A percentile compares a stretch with the other conserved stretches of the same genome.
phyloP scores from a whole-genome alignment of 2,113 vertebrate species.

The Osmerus eperlanus region DNA sequence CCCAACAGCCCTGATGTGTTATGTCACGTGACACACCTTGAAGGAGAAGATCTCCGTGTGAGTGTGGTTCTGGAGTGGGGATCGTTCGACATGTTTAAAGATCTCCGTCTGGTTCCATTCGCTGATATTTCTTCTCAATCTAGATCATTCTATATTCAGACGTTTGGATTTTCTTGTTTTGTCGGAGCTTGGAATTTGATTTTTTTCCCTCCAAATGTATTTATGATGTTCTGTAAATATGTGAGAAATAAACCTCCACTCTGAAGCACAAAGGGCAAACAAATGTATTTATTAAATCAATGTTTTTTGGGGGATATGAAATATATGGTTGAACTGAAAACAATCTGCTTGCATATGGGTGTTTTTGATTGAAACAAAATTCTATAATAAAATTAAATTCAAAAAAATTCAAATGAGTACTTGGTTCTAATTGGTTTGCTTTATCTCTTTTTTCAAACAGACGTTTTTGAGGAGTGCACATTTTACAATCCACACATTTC shows the following conservation, averaged over 20 bases:
- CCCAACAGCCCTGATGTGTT: neutral
- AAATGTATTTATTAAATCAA: slow-evolving; percentile 97
- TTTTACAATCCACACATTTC: no score
- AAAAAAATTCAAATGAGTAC: slow-evolving; percentile 19
- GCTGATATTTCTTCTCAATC: slow-evolving; percentile 13
- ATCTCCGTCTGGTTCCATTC: slow-evolving; percentile 21
- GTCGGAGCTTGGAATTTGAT: slow-evolving; percentile 83
- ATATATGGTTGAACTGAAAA: slow-evolving; percentile 75
- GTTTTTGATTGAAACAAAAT: slow-evolving; percentile 55
- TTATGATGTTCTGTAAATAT: slow-evolving; percentile 94
- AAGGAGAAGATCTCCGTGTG: no score
- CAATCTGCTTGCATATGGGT: slow-evolving; percentile 45
- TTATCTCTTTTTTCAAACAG: no score
- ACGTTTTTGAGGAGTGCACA: no score
- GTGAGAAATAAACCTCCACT: slow-evolving; percentile 77
- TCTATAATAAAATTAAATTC: slow-evolving; percentile 38
- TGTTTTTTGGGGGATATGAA: slow-evolving; percentile 84
- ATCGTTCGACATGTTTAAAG: slow-evolving; percentile 32
- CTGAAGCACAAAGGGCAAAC: slow-evolving; percentile 87
- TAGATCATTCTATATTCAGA: slow-evolving; percentile 67
- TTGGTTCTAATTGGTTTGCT: neutral
- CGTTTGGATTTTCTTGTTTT: slow-evolving; percentile 64
- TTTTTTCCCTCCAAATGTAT: slow-evolving; percentile 81
- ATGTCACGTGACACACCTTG: neutral
- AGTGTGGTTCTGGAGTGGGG: neutral